phyloP scores from a whole-genome alignment of 2,797 vertebrate genomes.

The Merluccius polli region DNA sequence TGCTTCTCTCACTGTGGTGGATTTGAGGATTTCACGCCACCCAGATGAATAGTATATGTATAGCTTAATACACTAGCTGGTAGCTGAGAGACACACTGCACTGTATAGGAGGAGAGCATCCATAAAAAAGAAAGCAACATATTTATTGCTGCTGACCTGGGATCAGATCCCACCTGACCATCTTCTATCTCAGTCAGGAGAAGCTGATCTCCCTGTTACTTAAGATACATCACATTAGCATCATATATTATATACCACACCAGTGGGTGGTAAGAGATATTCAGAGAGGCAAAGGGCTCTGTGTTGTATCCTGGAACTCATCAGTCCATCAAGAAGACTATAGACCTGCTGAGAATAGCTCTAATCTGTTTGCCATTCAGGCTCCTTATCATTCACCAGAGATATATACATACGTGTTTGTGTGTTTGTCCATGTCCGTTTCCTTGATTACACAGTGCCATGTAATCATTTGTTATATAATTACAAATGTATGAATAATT shows the following conservation, averaged over 20 bases:
- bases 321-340: neutral
- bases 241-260: neutral
- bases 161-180: neutral
- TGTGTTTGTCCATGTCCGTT: no score
- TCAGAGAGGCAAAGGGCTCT: neutral
- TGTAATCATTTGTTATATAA: neutral
- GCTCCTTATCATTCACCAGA: neutral
- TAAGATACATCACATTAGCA: neutral
- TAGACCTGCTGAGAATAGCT: neutral
- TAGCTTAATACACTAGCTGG: neutral
- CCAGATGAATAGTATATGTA: neutral
- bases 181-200: neutral
- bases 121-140: neutral
- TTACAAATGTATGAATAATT: neutral
- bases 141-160: neutral
- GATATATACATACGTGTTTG: neutral
- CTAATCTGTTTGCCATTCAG: neutral
- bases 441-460: neutral
- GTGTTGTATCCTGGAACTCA: neutral
- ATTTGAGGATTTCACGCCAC: neutral
- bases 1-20: conserved; percentile 1
- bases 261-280: neutral
- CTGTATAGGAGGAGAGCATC: neutral
- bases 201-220: neutral
- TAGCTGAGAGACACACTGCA: neutral